phyloP scores from a whole-genome alignment of 2,797 vertebrate species.

The Pantherophis vulpinus region DNA sequence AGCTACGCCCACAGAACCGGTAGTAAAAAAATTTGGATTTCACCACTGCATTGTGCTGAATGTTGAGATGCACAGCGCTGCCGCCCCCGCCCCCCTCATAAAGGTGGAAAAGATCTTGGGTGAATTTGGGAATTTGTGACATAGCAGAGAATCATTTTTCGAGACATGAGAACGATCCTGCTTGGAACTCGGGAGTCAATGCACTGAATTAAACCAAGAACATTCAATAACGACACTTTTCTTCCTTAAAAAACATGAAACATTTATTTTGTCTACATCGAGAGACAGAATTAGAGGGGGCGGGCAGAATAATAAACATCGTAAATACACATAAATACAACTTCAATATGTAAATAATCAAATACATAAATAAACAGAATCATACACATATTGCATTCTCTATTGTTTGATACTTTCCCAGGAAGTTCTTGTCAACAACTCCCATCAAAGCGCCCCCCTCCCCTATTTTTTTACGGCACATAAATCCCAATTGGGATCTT shows the following conservation, averaged over 20 bases:
- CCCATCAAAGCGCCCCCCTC: not conserved
- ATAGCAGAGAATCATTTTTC: too few species aligned
- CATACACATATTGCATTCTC: constrained; percentile 60
- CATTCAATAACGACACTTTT: not conserved
- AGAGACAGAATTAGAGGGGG: constrained; percentile 49
- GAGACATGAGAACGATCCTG: not conserved
- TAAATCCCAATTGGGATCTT: not conserved
- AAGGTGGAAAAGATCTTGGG: not conserved
- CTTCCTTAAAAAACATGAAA: constrained; percentile 46
- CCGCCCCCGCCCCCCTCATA: too few species aligned
- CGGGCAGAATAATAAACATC: constrained; percentile 37
- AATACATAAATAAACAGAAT: constrained; percentile 94
- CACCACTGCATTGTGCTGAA: not conserved
- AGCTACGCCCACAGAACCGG: too few species aligned
- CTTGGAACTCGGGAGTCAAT: not conserved
- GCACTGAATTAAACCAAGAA: not conserved
- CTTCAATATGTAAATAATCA: constrained; percentile 64
- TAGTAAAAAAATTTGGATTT: too few species aligned
- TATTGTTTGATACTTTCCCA: constrained; percentile 23
- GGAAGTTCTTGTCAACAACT: constrained; percentile 33
- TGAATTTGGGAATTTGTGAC: not conserved
- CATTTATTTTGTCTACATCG: constrained; percentile 65
- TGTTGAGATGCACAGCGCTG: not conserved
- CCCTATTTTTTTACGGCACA: not conserved
- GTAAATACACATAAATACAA: constrained; percentile 82